These are phyloP conservation scores for Aspidiotus destructor DNA, from an alignment of 2,888 invertebrate species.

Conservation along the genomic window DNA sequence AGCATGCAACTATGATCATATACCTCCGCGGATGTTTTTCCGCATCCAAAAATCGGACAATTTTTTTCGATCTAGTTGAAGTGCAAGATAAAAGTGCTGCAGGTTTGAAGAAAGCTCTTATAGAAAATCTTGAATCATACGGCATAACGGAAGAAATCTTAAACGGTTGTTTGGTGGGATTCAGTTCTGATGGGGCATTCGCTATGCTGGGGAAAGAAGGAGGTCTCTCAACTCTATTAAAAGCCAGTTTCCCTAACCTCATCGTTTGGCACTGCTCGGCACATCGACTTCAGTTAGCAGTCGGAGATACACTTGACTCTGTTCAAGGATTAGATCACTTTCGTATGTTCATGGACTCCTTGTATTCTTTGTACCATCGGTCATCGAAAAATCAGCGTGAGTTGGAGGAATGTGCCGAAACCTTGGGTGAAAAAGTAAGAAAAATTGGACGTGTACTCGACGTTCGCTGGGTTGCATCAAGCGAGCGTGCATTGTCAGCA, in stretches of 20 bases:
- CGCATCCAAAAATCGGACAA: not conserved
- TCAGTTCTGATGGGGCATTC: not conserved
- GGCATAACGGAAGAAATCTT: not conserved
- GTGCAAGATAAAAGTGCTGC: not conserved
- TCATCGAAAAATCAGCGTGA: conserved; percentile 35
- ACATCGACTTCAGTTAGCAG: conserved; percentile 33
- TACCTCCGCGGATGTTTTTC: not conserved
- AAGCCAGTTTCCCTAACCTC: no score
- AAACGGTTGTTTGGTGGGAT: not conserved
- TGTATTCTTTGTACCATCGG: conserved; percentile 34
- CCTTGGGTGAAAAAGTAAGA: conserved; percentile 29
- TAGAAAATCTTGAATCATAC: no score
- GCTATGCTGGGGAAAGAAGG: no score
- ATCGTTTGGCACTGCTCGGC: conserved; percentile 35
- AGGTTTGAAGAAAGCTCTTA: not conserved
- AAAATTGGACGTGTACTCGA: conserved; percentile 35
- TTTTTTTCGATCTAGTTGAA: not conserved
- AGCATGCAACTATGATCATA: not conserved
- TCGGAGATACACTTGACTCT: conserved; percentile 33
- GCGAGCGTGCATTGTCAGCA: no score
- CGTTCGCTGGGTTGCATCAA: no score
- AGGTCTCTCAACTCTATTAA: no score
- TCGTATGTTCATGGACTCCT: conserved; percentile 34
- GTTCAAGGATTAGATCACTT: conserved; percentile 35
- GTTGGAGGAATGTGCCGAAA: conserved; percentile 25